Evolutionary conservation across 23 tunicate species (phyloP).

Genomic region (Ciona savignyi): DNA sequence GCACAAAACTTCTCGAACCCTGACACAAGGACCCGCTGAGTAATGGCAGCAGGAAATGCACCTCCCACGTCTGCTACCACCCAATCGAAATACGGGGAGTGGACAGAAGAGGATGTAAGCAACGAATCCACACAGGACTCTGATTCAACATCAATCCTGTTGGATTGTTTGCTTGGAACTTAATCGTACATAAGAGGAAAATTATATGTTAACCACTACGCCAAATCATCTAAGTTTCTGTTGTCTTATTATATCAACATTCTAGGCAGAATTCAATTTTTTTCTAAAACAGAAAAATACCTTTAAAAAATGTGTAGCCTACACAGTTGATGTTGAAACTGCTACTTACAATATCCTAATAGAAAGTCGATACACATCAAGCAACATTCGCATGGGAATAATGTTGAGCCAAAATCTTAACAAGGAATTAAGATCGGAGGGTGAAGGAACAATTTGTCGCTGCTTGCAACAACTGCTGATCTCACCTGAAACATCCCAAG

Average conservation of each 20-base stretch:
- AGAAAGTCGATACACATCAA: slow-evolving; percentile 53
- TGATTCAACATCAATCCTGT: slow-evolving; percentile 45
- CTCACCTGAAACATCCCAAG: slow-evolving; percentile 35
- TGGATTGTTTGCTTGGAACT: no score
- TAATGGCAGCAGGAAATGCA: slow-evolving; percentile 57
- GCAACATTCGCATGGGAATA: slow-evolving; percentile 59
- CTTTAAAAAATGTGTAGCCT: no score
- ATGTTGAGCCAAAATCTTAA: slow-evolving; percentile 52
- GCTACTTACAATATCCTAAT: slow-evolving; percentile 59
- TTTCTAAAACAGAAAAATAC: no score
- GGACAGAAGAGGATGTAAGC: slow-evolving; percentile 39
- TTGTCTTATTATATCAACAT: no score
- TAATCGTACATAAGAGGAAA: no score
- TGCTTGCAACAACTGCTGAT: no score
- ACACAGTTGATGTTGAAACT: no score
- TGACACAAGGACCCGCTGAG: slow-evolving; percentile 38
- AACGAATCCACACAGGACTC: slow-evolving; percentile 70
- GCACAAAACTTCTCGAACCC: slow-evolving; percentile 63
- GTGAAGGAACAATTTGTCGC: slow-evolving; percentile 32
- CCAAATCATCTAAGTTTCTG: no score
- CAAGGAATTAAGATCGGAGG: slow-evolving; percentile 14
- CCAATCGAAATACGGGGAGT: no score
- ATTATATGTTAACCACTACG: no score
- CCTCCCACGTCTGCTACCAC: slow-evolving; percentile 78
- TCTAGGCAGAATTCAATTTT: no score